These are phyloP conservation scores for Salvelinus alpinus DNA, from an alignment of 2,113 vertebrate genomes.

Conservation along the genomic window DNA sequence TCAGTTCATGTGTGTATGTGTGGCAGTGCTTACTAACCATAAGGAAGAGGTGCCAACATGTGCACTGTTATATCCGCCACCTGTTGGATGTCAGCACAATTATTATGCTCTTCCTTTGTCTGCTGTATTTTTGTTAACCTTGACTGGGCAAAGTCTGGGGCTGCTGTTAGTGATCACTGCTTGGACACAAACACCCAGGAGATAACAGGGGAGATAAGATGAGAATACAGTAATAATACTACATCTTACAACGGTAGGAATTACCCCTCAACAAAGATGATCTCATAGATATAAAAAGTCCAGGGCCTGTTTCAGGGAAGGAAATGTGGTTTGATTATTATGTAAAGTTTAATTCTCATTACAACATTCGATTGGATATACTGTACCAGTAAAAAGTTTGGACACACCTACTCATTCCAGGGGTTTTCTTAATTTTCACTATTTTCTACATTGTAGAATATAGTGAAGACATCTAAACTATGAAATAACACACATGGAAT, in stretches of 20 bases:
- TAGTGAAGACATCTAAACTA: no score
- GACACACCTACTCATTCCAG: no score
- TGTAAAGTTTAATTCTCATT: neutral
- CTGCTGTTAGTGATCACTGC: neutral
- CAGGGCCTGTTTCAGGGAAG: conserved; percentile 37
- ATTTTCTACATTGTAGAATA: no score
- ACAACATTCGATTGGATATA: no score
- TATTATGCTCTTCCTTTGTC: neutral
- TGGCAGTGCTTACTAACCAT: neutral
- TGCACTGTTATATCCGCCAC: conserved; percentile 2
- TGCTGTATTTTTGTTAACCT: neutral
- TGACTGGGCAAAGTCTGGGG: no score
- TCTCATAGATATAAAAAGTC: neutral
- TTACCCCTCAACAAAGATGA: neutral
- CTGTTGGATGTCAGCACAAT: neutral
- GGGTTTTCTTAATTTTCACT: no score
- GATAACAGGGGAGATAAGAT: neutral
- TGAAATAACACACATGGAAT: no score
- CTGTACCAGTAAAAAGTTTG: no score
- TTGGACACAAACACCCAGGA: neutral
- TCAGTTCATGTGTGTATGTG: neutral
- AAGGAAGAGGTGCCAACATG: neutral
- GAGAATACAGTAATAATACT: neutral
- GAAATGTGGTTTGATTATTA: conserved; percentile 8
- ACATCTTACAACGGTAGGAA: conserved; percentile 1